Conservation (phyloP, 2,113 vertebrate genomes). For the Vombatus ursinus region DNA sequence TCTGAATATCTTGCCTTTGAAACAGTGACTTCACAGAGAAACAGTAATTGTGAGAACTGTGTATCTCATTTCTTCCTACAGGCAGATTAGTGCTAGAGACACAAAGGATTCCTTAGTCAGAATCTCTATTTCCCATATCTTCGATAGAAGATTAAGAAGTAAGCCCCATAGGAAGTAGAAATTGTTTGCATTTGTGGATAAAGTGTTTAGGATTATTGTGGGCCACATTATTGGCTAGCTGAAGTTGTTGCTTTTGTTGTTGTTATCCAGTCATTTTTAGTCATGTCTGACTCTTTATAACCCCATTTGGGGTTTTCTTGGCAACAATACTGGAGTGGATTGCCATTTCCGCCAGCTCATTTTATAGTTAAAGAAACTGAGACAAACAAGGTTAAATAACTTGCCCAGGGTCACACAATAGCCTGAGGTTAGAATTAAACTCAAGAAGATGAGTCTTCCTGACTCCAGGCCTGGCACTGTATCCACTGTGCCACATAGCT, state of each 20-base stretch:
- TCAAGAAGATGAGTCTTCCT: background rate
- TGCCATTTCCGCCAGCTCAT: background rate
- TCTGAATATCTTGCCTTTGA: background rate
- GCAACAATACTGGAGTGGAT: background rate
- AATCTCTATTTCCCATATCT: background rate
- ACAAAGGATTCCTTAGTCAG: background rate
- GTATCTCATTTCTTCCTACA: background rate
- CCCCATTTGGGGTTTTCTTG: background rate
- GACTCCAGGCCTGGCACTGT: background rate
- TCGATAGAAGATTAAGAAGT: background rate
- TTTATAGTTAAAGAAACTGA: background rate
- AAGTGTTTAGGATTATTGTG: background rate
- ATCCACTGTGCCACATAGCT: background rate
- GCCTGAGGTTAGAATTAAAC: background rate
- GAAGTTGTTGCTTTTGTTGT: background rate
- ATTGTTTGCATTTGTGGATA: background rate
- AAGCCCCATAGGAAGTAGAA: background rate
- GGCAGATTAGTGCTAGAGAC: background rate
- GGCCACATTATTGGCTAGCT: slow-evolving; percentile 25
- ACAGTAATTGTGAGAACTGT: background rate
- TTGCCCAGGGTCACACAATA: background rate
- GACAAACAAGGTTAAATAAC: background rate
- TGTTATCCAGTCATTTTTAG: background rate
- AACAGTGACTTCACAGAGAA: background rate
- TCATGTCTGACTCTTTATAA: background rate